A percentile compares a stretch with the other conserved stretches of the same genome.
phyloP scores from a whole-genome alignment of 2,888 invertebrate genomes.

The Hoplodrina blanda region DNA sequence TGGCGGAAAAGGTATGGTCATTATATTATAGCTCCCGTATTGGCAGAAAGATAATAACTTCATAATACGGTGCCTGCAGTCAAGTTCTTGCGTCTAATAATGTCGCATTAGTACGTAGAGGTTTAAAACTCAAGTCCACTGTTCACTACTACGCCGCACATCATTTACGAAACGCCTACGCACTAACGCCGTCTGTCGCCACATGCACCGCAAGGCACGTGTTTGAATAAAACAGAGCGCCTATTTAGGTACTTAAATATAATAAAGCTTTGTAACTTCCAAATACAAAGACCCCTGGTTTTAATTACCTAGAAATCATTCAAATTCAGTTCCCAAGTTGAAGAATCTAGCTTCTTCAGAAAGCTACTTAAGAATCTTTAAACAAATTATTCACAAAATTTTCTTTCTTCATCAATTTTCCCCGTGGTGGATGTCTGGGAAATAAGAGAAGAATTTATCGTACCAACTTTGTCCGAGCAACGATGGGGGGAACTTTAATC shows the following conservation, averaged over 20 bases:
- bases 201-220: neutral
- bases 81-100: neutral
- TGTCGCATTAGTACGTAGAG: neutral
- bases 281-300: neutral
- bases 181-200: neutral
- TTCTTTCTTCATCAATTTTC: constrained; percentile 39
- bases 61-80: too few relatives aligned
- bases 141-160: neutral
- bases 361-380: neutral
- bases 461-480: constrained; percentile 29
- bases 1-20: too few relatives aligned
- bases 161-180: constrained; percentile 14
- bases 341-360: neutral
- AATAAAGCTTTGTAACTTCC: neutral
- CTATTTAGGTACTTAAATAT: neutral
- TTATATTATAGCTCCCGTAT: too few relatives aligned
- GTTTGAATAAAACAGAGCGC: neutral
- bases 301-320: neutral
- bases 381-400: constrained; percentile 13
- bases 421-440: constrained; percentile 5
- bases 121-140: neutral
- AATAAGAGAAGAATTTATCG: constrained; percentile 52
- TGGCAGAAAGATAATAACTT: too few relatives aligned
- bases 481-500: constrained; percentile 19
- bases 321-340: neutral